phyloP scores from a whole-genome alignment of 2,113 vertebrate genomes.

The Hoplias malabaricus region DNA sequence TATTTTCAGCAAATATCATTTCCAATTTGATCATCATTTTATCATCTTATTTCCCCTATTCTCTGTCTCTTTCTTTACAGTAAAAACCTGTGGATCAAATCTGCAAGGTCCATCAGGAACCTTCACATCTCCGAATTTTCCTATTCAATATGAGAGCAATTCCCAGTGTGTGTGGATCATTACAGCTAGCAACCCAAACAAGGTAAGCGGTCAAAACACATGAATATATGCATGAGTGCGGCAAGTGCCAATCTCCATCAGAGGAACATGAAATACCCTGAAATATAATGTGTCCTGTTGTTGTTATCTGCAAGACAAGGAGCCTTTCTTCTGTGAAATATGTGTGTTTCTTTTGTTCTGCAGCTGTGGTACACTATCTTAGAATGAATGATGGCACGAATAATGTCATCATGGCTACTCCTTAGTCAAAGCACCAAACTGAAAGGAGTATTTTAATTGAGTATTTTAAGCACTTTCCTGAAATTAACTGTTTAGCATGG shows the following conservation, averaged over 20 bases:
- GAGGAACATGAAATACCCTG: background rate
- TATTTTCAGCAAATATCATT: conserved; percentile 5
- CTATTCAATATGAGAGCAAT: conserved; percentile 81
- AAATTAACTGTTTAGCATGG: no score
- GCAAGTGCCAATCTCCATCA: background rate
- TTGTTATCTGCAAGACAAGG: no score
- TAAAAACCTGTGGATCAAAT: conserved; percentile 80
- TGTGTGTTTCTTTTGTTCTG: no score
- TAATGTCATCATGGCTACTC: background rate
- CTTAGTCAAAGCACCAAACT: background rate
- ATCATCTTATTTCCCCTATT: background rate
- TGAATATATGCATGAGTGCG: background rate
- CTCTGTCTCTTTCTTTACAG: conserved; percentile 55
- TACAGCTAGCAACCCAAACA: conserved; percentile 78
- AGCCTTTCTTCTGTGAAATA: background rate
- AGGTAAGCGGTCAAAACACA: conserved; percentile 61
- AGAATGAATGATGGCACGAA: no score
- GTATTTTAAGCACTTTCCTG: no score
- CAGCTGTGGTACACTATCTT: no score
- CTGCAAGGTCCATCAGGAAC: conserved; percentile 78
- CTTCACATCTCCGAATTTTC: conserved; percentile 79
- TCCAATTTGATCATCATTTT: background rate
- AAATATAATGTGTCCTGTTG: background rate
- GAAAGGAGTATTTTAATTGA: background rate
- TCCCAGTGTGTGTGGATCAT: conserved; percentile 83